Base-by-base conservation (phyloP, 1,140 invertebrate genomes). In the Gonatopus flavifemur region DNA sequence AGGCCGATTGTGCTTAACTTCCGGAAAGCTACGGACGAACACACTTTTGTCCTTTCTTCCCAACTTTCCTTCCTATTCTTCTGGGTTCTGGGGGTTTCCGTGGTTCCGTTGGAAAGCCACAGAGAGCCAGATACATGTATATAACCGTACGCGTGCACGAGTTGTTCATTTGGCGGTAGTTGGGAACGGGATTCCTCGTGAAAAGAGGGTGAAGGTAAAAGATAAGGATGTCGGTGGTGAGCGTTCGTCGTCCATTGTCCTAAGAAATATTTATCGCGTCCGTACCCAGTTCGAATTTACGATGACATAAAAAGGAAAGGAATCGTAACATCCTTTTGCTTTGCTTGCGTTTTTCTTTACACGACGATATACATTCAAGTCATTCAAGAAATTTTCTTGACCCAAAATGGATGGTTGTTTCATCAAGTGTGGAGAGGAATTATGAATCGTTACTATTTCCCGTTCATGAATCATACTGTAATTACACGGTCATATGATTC, bases 221-320 rank as follows among this genome's bases (percentile, higher is more conserved):
- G 25, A 6, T 7, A 12, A 12, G 2, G 19, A 30, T n/a, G 21
- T 32, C 22, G 21, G 7, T 12, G 20, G 22, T n/a, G 4, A 30
- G 18, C 6, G 12, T 25, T 20, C 22, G 36, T 37, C 41, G 10
- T 35, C 43, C 61, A 67, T 64, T 69, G 64, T 70, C 28, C 55
- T 49, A 57, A 63, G 64, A 66, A 72, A 72, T 72, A 72, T 72
- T 70, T 72, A 72, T 72, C 49, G 58, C 36, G 15, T 35, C 59
- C 44, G 33, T 13, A 3, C 9, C n/a, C 13, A 15, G 35, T 10
- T 45, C 19, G 9, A 8, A n/a, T n/a, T 19, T 41, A 20, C 35
- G 35, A 37, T 30, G 4, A 8, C 19, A 36, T 24, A 62, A 25
- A 41, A 43, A 50, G 49, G 10, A 43, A 24, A 49, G 30, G 35